phyloP scores from a whole-genome alignment of 2,113 vertebrate species.

The Anarhynchus alexandrinus region DNA sequence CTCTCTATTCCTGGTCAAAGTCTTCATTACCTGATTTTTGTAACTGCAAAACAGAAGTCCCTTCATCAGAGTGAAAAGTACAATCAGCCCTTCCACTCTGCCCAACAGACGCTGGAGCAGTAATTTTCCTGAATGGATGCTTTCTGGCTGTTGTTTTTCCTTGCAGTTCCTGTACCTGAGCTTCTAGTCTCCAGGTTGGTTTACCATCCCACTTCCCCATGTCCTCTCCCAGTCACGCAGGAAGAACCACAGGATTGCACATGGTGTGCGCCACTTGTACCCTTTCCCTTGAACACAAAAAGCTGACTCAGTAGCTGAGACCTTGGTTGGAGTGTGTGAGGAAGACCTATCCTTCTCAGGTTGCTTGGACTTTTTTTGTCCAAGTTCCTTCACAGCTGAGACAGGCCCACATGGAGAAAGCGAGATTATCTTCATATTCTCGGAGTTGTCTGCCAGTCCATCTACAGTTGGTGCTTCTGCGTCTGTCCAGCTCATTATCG shows the following conservation, averaged over 20 bases:
- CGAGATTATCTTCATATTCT: not conserved
- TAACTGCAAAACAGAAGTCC: not conserved
- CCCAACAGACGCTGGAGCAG: not conserved
- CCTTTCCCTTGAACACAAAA: not conserved
- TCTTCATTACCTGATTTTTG: not conserved
- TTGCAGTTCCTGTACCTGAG: not conserved
- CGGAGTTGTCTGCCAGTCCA: not conserved
- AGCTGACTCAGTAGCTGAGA: not conserved
- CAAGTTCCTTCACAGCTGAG: not conserved
- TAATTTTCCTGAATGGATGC: not conserved
- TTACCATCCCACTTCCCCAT: not conserved
- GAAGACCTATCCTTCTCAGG: not conserved
- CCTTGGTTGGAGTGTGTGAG: not conserved
- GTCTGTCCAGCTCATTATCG: not conserved
- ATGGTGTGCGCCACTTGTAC: not conserved
- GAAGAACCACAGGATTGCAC: not conserved
- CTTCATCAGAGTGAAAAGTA: not conserved
- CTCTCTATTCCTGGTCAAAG: not conserved
- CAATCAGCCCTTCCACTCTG: not conserved
- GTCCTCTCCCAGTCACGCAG: not conserved
- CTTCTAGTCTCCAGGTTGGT: not conserved
- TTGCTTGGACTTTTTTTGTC: not conserved
- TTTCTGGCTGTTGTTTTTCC: not conserved
- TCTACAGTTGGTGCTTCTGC: not conserved
- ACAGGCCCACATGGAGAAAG: not conserved